Evolutionary conservation across 64 coral and sea anemone genomes (phyloP).

Genomic region (Porites lutea): DNA sequence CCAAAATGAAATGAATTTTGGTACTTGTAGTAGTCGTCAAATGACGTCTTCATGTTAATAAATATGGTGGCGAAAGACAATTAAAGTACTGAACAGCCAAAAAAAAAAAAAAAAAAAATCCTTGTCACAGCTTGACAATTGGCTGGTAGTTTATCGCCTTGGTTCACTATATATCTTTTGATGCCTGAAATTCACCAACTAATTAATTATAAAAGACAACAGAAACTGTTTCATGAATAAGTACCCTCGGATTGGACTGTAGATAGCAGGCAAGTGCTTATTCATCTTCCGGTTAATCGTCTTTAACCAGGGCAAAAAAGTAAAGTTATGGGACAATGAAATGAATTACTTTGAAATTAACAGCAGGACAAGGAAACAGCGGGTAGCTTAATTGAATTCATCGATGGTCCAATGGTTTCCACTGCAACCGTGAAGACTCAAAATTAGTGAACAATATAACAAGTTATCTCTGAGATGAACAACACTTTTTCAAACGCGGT

Average conservation of each 20-base stretch:
- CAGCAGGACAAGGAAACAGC: neutral
- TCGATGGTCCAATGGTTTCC: neutral
- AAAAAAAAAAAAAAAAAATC: too few relatives aligned
- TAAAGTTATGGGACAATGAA: too few relatives aligned
- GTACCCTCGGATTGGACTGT: neutral
- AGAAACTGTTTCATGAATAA: neutral
- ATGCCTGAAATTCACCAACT: neutral
- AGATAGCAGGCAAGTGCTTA: too few relatives aligned
- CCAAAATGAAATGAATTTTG: too few relatives aligned
- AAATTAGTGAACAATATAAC: neutral
- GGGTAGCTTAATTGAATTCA: neutral
- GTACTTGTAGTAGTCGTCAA: too few relatives aligned
- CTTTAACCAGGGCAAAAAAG: neutral
- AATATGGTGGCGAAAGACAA: too few relatives aligned
- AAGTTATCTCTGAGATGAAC: neutral
- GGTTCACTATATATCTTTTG: neutral
- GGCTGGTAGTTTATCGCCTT: neutral
- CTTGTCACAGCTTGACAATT: neutral
- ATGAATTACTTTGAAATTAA: neutral
- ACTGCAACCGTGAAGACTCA: neutral
- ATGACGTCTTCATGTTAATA: too few relatives aligned
- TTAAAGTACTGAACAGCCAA: too few relatives aligned
- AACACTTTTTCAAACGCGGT: neutral
- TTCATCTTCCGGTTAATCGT: too few relatives aligned
- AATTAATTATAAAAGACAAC: slow-evolving; percentile 17